Evolutionary conservation across 2,113 vertebrate genomes (phyloP).

Genomic region (Excalfactoria chinensis): DNA sequence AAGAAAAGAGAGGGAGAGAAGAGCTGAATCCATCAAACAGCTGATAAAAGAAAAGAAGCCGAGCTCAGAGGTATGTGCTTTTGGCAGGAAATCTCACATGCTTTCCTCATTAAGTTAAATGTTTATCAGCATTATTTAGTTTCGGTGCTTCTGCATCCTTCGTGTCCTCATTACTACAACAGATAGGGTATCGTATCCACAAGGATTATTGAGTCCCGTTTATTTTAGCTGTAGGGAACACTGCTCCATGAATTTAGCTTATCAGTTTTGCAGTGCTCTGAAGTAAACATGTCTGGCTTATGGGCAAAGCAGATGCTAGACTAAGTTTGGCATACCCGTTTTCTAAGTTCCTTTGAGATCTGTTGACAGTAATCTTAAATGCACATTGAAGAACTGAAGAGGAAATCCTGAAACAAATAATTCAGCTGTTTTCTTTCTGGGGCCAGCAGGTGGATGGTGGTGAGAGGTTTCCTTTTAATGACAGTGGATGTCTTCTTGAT

Average conservation of each 20-base stretch:
- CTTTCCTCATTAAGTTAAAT: background rate
- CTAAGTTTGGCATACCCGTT: background rate
- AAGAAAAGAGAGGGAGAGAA: slow-evolving; percentile 73
- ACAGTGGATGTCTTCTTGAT: slow-evolving; percentile 90
- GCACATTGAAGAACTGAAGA: background rate
- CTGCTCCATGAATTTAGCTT: background rate
- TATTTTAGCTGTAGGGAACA: background rate
- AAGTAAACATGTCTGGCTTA: background rate
- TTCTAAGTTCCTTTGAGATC: background rate
- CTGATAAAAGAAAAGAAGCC: slow-evolving; percentile 76
- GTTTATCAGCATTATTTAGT: background rate
- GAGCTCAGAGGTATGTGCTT: slow-evolving; percentile 61
- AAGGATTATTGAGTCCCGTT: background rate
- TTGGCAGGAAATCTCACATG: background rate
- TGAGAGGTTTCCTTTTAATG: slow-evolving; percentile 75
- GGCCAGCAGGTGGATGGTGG: slow-evolving; percentile 52
- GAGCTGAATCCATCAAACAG: slow-evolving; percentile 55
- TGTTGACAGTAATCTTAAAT: background rate
- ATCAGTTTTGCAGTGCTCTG: background rate
- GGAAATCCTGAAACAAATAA: background rate
- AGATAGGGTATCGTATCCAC: background rate
- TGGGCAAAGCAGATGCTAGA: background rate
- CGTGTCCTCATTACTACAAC: background rate
- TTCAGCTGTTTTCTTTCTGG: background rate
- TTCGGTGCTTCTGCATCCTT: background rate